Evolutionary conservation across 2,888 invertebrate species (phyloP).

Genomic region (Drosophila algonquin): DNA sequence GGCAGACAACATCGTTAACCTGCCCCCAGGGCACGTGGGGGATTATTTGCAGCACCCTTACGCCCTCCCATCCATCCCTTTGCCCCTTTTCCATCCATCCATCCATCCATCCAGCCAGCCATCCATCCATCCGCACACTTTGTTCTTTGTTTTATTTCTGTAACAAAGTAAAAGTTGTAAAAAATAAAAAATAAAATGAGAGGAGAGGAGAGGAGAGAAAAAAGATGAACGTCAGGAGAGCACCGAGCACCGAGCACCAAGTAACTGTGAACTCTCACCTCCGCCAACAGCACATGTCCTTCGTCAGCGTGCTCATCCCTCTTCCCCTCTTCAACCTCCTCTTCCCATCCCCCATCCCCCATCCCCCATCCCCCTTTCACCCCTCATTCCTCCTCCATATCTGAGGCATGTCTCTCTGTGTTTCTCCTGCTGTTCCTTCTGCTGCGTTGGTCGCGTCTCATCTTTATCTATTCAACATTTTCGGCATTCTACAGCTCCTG

Average conservation of each 20-base stretch:
- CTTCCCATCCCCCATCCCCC: neutral
- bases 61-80: neutral
- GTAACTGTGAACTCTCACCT: conserved; percentile 50
- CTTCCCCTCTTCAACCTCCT: neutral
- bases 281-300: conserved; percentile 31
- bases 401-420: neutral
- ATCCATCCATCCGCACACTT: conserved; percentile 16
- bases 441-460: conserved; percentile 17
- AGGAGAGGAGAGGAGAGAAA: conserved; percentile 15
- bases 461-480: conserved; percentile 45
- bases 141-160: conserved; percentile 70
- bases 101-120: neutral
- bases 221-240: conserved; percentile 43
- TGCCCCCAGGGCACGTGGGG: conserved; percentile 48
- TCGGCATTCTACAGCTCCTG: conserved; percentile 17
- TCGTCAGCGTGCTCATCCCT: conserved; percentile 34
- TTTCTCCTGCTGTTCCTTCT: neutral
- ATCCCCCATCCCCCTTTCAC: neutral
- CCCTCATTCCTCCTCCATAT: neutral
- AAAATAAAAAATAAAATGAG: conserved; percentile 34
- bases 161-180: conserved; percentile 75
- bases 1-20: conserved; percentile 66
- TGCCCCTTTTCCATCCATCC: conserved; percentile 15
- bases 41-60: conserved; percentile 39
- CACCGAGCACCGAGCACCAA: conserved; percentile 6